Evolutionary conservation across 2,797 vertebrate species (phyloP).

Genomic region (Amphiprion clarkii): DNA sequence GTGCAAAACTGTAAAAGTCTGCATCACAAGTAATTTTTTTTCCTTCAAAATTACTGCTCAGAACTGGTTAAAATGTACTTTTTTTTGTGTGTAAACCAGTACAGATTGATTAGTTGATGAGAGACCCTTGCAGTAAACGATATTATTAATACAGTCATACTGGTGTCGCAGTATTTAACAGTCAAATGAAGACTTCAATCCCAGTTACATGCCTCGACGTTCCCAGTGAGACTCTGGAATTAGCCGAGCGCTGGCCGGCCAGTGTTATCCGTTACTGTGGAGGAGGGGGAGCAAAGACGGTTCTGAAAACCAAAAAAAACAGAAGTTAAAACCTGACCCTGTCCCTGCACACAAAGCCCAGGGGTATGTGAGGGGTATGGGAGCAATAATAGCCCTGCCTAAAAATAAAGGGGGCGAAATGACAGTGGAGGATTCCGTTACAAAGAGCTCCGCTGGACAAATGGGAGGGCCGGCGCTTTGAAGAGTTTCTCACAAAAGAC

Average conservation of each 20-base stretch:
- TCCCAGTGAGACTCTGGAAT: conserved; percentile 41
- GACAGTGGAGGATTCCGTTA: conserved; percentile 81
- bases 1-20: too few species aligned
- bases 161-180: too few species aligned
- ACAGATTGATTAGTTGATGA: too few species aligned
- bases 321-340: conserved; percentile 71
- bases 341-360: conserved; percentile 68
- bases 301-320: conserved; percentile 28
- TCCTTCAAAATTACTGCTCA: too few species aligned
- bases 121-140: too few species aligned
- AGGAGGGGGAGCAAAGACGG: conserved; percentile 38
- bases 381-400: conserved; percentile 71
- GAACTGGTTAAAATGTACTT: too few species aligned
- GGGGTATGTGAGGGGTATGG: conserved; percentile 71
- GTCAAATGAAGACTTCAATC: too few species aligned
- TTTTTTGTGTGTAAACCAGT: too few species aligned
- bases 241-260: conserved; percentile 23
- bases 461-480: conserved; percentile 75
- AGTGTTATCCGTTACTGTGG: conserved; percentile 50
- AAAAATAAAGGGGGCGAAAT: conserved; percentile 85
- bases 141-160: too few species aligned
- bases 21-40: too few species aligned
- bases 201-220: neutral
- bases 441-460: conserved; percentile 77
- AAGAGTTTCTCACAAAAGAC: conserved; percentile 76